Percentiles rank a stretch among this genome's conserved stretches.
These are phyloP conservation scores for Amphiprion clarkii DNA, from an alignment of 2,797 vertebrate species.

Conservation along the genomic window DNA sequence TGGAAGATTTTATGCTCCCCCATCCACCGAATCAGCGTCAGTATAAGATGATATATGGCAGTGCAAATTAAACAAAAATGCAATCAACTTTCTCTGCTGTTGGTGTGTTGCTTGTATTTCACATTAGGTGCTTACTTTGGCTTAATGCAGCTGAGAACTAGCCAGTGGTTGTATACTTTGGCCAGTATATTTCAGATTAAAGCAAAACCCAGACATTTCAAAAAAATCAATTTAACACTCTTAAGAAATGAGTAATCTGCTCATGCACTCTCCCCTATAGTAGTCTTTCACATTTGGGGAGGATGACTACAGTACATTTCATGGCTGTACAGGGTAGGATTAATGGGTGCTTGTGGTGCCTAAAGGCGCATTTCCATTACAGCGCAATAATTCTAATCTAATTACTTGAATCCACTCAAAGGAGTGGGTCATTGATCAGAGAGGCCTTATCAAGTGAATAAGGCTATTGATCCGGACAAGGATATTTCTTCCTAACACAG, in stretches of 20 bases:
- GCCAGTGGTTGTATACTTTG: slow-evolving; percentile 49
- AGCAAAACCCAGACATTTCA: slow-evolving; percentile 68
- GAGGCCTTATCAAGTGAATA: slow-evolving; percentile 79
- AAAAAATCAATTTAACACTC: slow-evolving; percentile 83
- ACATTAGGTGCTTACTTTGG: slow-evolving; percentile 30
- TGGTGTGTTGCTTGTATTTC: slow-evolving; percentile 22
- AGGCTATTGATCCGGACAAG: slow-evolving; percentile 77
- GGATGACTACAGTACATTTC: slow-evolving; percentile 76
- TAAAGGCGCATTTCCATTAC: slow-evolving; percentile 78
- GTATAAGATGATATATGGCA: slow-evolving; percentile 20
- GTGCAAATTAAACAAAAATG: slow-evolving; percentile 1
- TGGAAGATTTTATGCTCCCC: not conserved
- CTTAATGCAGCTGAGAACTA: slow-evolving; percentile 50
- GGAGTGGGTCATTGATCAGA: slow-evolving; percentile 79
- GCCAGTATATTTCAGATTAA: slow-evolving; percentile 70
- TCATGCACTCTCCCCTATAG: slow-evolving; percentile 64
- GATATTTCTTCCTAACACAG: slow-evolving; percentile 80
- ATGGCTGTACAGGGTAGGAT: slow-evolving; percentile 74
- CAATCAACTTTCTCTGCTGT: slow-evolving; percentile 1
- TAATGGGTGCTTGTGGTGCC: slow-evolving; percentile 80
- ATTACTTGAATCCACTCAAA: slow-evolving; percentile 86
- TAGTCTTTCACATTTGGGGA: slow-evolving; percentile 68
- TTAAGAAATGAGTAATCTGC: slow-evolving; percentile 80
- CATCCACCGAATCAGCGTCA: not conserved
- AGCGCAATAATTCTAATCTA: slow-evolving; percentile 85